A percentile compares a stretch with the other conserved stretches of the same genome.
These are phyloP conservation scores for Petrocephalus schoutedeni DNA, from an alignment of 2,797 vertebrate genomes.

Conservation along the genomic window DNA sequence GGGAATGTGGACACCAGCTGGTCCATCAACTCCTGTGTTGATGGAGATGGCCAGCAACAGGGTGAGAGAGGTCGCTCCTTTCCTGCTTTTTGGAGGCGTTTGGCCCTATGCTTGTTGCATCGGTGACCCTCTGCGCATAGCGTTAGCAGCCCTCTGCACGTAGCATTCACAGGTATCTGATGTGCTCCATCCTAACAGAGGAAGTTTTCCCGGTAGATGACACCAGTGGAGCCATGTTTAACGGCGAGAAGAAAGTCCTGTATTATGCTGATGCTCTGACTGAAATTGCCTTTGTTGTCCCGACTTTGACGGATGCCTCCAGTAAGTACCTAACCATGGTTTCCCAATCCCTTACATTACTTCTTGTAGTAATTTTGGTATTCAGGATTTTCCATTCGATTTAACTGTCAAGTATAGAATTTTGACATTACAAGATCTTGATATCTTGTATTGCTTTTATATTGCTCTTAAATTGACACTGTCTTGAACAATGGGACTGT, in stretches of 20 bases:
- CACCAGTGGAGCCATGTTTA: conserved; percentile 78
- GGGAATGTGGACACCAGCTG: conserved; percentile 88
- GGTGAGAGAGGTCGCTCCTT: conserved; percentile 52
- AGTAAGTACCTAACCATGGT: conserved; percentile 62
- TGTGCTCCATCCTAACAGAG: conserved; percentile 55
- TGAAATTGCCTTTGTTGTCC: conserved; percentile 84
- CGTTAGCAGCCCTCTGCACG: neutral
- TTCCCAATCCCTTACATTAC: neutral
- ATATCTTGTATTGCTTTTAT: neutral
- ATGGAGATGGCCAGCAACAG: conserved; percentile 66
- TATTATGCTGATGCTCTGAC: conserved; percentile 80
- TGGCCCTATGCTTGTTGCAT: neutral
- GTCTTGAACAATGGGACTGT: neutral
- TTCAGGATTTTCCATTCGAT: neutral
- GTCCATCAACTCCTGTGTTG: conserved; percentile 80
- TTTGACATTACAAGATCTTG: neutral
- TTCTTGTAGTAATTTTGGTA: neutral
- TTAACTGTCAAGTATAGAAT: neutral
- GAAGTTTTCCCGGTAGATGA: conserved; percentile 67
- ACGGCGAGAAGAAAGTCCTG: conserved; percentile 77
- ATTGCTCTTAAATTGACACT: neutral
- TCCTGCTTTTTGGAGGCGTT: neutral
- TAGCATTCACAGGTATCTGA: neutral
- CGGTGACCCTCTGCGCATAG: too few relatives aligned
- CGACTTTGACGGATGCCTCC: conserved; percentile 73